phyloP scores from a whole-genome alignment of 2,888 invertebrate genomes.

The Idaea aversata region DNA sequence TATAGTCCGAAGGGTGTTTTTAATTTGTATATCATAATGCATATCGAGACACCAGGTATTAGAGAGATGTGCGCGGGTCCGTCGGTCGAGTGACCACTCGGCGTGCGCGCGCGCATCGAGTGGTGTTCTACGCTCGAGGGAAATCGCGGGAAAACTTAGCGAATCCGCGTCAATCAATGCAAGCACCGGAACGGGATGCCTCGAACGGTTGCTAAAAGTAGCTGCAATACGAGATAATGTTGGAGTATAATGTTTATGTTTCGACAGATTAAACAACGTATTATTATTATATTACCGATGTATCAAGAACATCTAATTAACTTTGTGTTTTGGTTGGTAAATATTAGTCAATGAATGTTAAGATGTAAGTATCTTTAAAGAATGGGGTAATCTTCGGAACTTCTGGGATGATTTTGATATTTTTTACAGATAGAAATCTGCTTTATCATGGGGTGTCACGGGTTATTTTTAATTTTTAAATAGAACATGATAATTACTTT shows the following conservation, averaged over 20 bases:
- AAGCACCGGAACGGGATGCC: slow-evolving; percentile 54
- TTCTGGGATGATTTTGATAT: no score
- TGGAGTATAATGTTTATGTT: neutral
- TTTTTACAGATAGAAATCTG: no score
- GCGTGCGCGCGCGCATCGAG: slow-evolving; percentile 48
- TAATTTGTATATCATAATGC: slow-evolving; percentile 72
- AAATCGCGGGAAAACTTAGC: slow-evolving; percentile 68
- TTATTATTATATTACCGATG: neutral
- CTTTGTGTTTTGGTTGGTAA: neutral
- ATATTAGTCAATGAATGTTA: neutral
- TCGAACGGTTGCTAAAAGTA: slow-evolving; percentile 12
- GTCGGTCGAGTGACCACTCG: slow-evolving; percentile 52
- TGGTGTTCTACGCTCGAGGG: slow-evolving; percentile 48
- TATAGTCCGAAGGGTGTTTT: slow-evolving; percentile 45
- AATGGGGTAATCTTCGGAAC: no score
- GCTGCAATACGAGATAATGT: neutral
- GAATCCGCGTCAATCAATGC: slow-evolving; percentile 48
- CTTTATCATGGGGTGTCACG: no score
- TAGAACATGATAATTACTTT: no score
- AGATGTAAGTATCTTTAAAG: no score
- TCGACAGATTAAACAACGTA: neutral
- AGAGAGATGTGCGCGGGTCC: slow-evolving; percentile 43
- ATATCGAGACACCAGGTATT: slow-evolving; percentile 49
- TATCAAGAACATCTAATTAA: neutral
- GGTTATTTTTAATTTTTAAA: no score